phyloP scores from a whole-genome alignment of 2,797 vertebrate genomes.

The Poeciliopsis paucimaculata region DNA sequence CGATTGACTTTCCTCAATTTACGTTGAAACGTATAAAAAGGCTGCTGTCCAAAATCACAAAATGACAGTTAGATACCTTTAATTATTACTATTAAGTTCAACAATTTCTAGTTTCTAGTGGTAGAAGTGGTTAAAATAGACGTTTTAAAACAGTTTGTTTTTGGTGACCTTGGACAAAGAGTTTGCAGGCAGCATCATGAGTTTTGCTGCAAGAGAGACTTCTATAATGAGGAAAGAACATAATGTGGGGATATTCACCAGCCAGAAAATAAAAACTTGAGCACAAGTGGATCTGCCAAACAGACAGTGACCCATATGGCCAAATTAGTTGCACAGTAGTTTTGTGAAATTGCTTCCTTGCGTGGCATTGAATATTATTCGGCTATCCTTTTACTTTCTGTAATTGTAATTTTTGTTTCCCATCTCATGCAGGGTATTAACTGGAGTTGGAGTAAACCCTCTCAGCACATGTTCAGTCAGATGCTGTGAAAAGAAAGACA shows the following conservation, averaged over 20 bases:
- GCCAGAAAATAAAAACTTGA: background rate
- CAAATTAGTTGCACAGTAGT: background rate
- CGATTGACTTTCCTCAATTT: background rate
- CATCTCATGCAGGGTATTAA: constrained; percentile 46
- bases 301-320: background rate
- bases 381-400: background rate
- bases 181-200: background rate
- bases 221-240: background rate
- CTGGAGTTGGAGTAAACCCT: constrained; percentile 39
- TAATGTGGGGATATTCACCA: background rate
- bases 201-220: background rate
- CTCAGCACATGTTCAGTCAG: constrained; percentile 57
- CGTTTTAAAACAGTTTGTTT: background rate
- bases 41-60: background rate
- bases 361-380: background rate
- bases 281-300: background rate
- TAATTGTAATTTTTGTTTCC: constrained; percentile 12
- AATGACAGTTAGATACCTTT: background rate
- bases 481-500: constrained; percentile 62
- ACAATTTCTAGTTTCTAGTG: no score
- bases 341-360: background rate
- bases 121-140: no score
- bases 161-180: background rate
- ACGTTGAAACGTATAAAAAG: background rate
- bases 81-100: no score